A percentile compares a stretch with the other conserved stretches of the same genome.
Conservation (phyloP, 2,797 vertebrate genomes). For the Agapornis canus region DNA sequence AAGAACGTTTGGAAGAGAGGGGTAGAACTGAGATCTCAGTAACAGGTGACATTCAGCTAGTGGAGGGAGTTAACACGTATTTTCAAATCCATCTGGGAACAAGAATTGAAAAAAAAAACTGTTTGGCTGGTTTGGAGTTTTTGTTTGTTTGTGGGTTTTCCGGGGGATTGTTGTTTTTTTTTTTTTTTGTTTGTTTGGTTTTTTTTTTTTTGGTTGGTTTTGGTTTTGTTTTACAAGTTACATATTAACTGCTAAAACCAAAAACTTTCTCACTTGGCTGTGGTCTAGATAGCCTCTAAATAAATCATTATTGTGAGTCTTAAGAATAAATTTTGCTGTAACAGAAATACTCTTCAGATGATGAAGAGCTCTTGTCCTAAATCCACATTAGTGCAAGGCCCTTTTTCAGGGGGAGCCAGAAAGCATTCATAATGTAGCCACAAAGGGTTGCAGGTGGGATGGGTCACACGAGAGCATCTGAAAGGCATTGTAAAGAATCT, state of each 20-base stretch:
- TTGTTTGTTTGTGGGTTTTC: too few relatives aligned
- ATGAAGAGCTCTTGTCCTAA: neutral
- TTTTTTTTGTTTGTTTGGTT: too few relatives aligned
- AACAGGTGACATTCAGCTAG: neutral
- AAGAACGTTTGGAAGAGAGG: neutral
- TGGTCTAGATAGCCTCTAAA: neutral
- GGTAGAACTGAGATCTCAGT: neutral
- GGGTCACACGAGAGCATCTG: neutral
- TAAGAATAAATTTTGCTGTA: neutral
- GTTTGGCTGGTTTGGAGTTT: too few relatives aligned
- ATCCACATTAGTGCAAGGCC: neutral
- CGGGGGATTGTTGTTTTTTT: too few relatives aligned
- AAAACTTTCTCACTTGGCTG: neutral
- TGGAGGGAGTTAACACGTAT: neutral
- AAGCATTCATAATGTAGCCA: neutral
- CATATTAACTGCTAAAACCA: neutral
- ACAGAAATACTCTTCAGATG: neutral
- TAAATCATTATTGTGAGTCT: neutral
- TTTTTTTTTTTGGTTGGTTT: too few relatives aligned
- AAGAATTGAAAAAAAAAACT: neutral
- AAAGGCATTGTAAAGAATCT: neutral
- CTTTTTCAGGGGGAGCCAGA: rapidly evolving
- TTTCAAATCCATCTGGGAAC: neutral
- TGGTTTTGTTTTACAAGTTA: neutral
- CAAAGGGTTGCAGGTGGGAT: neutral